These are phyloP conservation scores for Mimas tiliae DNA, from an alignment of 2,888 invertebrate species.

Conservation along the genomic window DNA sequence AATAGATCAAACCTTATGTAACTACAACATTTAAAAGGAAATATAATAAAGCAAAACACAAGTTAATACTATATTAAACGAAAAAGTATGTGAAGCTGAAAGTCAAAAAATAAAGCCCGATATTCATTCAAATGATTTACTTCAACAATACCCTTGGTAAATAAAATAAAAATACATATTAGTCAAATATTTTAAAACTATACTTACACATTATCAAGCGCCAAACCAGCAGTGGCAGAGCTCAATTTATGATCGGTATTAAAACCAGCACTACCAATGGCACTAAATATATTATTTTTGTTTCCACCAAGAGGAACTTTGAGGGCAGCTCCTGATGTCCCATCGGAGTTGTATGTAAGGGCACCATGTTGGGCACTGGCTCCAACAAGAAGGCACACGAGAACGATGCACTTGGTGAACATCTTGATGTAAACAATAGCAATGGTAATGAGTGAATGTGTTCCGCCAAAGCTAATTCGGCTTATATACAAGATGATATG, in stretches of 20 bases:
- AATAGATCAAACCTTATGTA: neutral
- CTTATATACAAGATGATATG: neutral
- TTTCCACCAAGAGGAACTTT: conserved; percentile 35
- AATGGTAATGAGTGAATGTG: neutral
- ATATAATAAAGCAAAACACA: neutral
- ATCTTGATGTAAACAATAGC: neutral
- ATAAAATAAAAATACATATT: neutral
- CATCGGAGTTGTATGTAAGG: conserved; percentile 25
- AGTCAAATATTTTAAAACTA: neutral
- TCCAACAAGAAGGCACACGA: conserved; percentile 3
- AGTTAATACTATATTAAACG: too few species aligned
- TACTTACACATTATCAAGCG: conserved; percentile 34
- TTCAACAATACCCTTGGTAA: neutral
- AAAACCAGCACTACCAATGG: conserved; percentile 42
- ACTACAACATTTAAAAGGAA: neutral
- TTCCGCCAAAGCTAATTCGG: neutral
- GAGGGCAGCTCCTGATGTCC: conserved; percentile 23
- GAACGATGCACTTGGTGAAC: neutral
- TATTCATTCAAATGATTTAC: too few species aligned
- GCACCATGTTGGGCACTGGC: conserved; percentile 17
- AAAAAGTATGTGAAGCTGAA: too few species aligned
- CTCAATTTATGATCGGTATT: conserved; percentile 23
- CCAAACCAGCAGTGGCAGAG: conserved; percentile 40
- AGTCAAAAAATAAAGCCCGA: too few species aligned
- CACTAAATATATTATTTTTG: conserved; percentile 37